Evolutionary conservation across 2,888 invertebrate genomes (phyloP).

Genomic region (Trachelus iudaicus): DNA sequence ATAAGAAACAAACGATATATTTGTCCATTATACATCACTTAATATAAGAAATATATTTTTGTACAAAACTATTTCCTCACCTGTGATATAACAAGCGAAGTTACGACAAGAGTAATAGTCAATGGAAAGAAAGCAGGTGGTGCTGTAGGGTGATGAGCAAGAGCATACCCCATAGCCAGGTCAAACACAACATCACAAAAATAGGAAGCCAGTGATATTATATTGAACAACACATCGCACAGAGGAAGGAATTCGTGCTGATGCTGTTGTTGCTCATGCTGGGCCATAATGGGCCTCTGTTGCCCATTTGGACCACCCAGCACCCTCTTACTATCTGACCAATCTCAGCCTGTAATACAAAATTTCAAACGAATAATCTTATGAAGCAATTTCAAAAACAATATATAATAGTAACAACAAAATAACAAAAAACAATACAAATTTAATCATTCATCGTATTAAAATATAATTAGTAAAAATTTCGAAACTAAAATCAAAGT

Average conservation of each 20-base stretch:
- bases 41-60: not conserved
- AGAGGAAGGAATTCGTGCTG: slow-evolving; percentile 84
- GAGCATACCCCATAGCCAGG: slow-evolving; percentile 85
- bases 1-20: slow-evolving; percentile 10
- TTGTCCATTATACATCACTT: not conserved
- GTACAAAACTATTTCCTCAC: slow-evolving; percentile 49
- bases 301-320: slow-evolving; percentile 62
- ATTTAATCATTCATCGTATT: not conserved
- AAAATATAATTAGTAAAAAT: not conserved
- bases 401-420: not conserved
- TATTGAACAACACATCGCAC: slow-evolving; percentile 92
- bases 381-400: not conserved
- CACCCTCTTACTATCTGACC: slow-evolving; percentile 35
- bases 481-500: not conserved
- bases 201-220: slow-evolving; percentile 88
- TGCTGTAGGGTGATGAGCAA: slow-evolving; percentile 70
- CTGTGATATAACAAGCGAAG: slow-evolving; percentile 82
- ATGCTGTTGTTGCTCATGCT: slow-evolving; percentile 54
- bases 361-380: not conserved
- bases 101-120: slow-evolving; percentile 76
- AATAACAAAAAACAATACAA: not conserved
- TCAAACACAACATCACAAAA: slow-evolving; percentile 93
- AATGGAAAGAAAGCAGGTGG: slow-evolving; percentile 55
- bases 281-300: slow-evolving; percentile 64
- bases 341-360: slow-evolving; percentile 19